These are phyloP conservation scores for Lycocerus yunnanus DNA, from an alignment of 2,888 invertebrate species.

Conservation along the genomic window DNA sequence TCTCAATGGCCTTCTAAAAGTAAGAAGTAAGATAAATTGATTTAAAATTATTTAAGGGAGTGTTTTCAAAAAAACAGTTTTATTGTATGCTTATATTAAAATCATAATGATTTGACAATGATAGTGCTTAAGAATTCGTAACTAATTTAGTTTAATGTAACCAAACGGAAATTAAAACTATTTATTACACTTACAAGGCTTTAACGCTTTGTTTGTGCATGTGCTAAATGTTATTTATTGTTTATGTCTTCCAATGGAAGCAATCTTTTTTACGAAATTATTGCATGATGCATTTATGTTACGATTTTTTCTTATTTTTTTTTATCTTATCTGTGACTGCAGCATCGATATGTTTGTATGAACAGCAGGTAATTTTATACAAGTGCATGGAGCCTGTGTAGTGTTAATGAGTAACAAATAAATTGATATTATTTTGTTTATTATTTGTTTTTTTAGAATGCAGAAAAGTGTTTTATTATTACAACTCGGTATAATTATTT, in stretches of 20 bases:
- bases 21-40: slow-evolving; percentile 6
- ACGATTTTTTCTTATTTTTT: neutral
- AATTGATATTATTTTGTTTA: slow-evolving; percentile 54
- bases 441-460: slow-evolving; percentile 17
- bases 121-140: neutral
- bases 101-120: neutral
- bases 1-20: slow-evolving; percentile 22
- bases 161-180: neutral
- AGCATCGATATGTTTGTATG: neutral
- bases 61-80: neutral
- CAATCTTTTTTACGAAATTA: neutral
- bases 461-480: neutral
- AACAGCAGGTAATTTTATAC: slow-evolving; percentile 17
- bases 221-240: neutral
- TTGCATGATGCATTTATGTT: slow-evolving; percentile 1
- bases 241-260: neutral
- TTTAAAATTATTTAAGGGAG: neutral
- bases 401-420: slow-evolving; percentile 55
- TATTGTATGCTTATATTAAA: neutral
- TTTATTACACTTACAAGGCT: neutral
- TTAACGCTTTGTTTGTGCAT: neutral
- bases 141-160: neutral
- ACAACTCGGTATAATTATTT: neutral
- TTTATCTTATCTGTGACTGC: neutral
- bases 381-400: slow-evolving; percentile 36